A percentile compares a stretch with the other conserved stretches of the same genome.
Conservation (phyloP, 2,113 vertebrate genomes). For the Eidolon helvum region DNA sequence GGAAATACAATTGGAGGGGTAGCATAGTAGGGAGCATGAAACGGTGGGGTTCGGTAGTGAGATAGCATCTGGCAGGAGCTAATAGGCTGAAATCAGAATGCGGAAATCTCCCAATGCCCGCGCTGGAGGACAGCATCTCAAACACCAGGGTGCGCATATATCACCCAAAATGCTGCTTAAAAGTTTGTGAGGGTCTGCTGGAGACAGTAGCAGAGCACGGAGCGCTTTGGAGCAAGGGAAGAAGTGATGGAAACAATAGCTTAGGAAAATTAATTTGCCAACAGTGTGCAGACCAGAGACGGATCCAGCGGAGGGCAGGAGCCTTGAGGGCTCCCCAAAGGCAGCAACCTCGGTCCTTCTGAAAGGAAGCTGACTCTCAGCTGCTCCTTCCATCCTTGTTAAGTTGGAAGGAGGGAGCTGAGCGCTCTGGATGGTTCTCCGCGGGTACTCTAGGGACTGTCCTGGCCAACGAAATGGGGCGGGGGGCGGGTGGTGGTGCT, state of each 20-base stretch:
- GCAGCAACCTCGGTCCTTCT: not conserved
- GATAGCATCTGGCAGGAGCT: not conserved
- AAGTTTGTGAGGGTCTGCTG: slow-evolving; percentile 33
- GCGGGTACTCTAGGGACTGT: not conserved
- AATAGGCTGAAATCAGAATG: not conserved
- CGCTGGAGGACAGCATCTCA: not conserved
- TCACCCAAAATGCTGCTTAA: not conserved
- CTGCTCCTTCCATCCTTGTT: not conserved
- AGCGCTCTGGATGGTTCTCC: not conserved
- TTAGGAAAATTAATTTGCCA: not conserved
- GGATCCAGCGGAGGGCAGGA: not conserved
- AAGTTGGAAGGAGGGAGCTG: not conserved
- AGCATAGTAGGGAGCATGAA: not conserved
- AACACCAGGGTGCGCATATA: slow-evolving; percentile 2
- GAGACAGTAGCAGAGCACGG: not conserved
- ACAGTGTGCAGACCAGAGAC: not conserved
- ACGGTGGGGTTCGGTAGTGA: not conserved
- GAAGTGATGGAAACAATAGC: not conserved
- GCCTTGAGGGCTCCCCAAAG: not conserved
- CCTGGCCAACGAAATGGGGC: not conserved
- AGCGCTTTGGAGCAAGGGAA: not conserved
- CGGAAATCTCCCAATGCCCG: not conserved
- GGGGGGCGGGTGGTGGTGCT: too few species aligned
- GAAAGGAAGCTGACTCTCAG: not conserved
- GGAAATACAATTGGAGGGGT: not conserved